A percentile compares a stretch with the other conserved stretches of the same genome.
Conservation (phyloP, 2,113 vertebrate species). For the Benitochromis conjunctus region DNA sequence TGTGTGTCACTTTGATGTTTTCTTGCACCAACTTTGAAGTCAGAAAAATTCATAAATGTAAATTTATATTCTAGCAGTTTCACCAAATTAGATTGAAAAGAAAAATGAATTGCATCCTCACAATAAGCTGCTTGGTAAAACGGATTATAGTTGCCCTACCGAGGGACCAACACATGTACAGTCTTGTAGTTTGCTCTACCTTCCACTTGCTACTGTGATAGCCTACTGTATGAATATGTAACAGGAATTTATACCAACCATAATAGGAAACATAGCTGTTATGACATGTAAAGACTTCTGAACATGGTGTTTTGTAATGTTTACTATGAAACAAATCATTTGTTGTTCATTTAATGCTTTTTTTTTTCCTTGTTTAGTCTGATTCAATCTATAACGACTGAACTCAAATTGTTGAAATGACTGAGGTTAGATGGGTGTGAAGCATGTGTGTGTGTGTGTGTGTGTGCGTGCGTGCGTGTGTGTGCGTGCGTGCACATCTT, state of each 20-base stretch:
- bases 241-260: conserved; percentile 37
- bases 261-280: conserved; percentile 53
- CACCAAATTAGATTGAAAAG: conserved; percentile 5
- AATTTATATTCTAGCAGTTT: conserved; percentile 8
- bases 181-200: conserved; percentile 53
- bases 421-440: conserved; percentile 31
- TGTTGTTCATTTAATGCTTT: conserved; percentile 51
- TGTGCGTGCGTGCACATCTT: neutral
- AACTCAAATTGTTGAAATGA: conserved; percentile 40
- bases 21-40: conserved; percentile 43
- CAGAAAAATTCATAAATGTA: conserved; percentile 30
- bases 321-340: conserved; percentile 36
- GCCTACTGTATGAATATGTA: conserved; percentile 40
- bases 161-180: conserved; percentile 47
- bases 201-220: conserved; percentile 54
- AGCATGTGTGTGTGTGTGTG: neutral
- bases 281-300: conserved; percentile 45
- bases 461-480: neutral
- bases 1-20: conserved; percentile 11
- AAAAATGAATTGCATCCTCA: neutral
- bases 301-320: conserved; percentile 54
- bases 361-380: conserved; percentile 38
- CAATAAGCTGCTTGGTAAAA: conserved; percentile 29
- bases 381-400: conserved; percentile 27
- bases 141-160: conserved; percentile 20